Evolutionary conservation across 1,140 invertebrate species (phyloP), one percentile per base, ranked within the genome.

Genomic region (Caerostris extrusa): DNA sequence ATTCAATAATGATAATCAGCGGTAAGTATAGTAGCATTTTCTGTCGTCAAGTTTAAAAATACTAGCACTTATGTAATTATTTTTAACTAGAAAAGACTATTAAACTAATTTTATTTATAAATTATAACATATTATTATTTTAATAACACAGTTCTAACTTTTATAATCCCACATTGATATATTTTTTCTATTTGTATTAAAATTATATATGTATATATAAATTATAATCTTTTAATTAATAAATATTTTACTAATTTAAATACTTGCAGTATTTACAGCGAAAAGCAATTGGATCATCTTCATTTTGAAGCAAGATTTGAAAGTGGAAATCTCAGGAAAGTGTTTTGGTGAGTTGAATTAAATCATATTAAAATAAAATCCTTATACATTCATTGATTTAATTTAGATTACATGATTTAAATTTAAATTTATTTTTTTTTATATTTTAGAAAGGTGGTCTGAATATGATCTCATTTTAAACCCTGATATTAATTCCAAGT

Each of bases 291-390:
- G 57, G 93, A 94, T 86, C 96, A 97, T 95, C 96, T 99, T 17
- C 96, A 97, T 93, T 99, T 99, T 96, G 99, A 99, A 96, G 99
- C 98, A 12, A 97, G 98, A 95, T 99, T 99, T 96, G 99, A 99
- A 96, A 98, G 98, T 91, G 99, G 99, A 64, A 99, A 99, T 96
- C 96, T 99, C 90, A 97, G 98, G 5, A 99, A 99, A 97, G 99
- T 98, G 4, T 98, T 99, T 91, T 98, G 98, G 98, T 99, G 85
- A 98, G 98, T 86, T 83, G 19, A 7, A 7, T 34, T 5, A 81
- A 50, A 81, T 53, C 6, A 53, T 53, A 4, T 53, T 2, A 81
- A 81, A 3, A 12, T 58, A 57, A 34, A 4, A 4, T 55, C 7
- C 81, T 71, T 53, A 55, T 12, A 34, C 17, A 3, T 55, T 55